Evolutionary conservation across 2,888 invertebrate genomes (phyloP).

Genomic region (Willowsia nigromaculata): DNA sequence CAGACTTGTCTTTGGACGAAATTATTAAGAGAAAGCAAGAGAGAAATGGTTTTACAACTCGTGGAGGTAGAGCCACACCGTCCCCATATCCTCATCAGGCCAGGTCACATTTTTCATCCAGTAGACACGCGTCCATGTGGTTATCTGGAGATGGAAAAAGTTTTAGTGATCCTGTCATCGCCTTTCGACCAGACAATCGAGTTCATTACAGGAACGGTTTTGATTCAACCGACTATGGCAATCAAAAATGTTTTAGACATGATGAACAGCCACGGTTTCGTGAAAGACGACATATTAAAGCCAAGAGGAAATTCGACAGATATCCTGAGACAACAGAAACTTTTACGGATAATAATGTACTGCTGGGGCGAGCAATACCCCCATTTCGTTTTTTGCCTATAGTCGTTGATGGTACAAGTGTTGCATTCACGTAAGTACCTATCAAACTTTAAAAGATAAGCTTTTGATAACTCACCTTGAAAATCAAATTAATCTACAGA

Average conservation of each 20-base stretch:
- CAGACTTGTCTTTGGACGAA: background rate
- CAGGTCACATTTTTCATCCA: background rate
- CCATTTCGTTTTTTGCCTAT: too few species aligned
- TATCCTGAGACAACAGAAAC: too few species aligned
- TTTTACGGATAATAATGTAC: too few species aligned
- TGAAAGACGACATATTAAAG: background rate
- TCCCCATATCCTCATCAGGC: background rate
- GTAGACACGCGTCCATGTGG: background rate
- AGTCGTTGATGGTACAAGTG: background rate
- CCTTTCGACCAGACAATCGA: background rate
- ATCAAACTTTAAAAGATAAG: too few species aligned
- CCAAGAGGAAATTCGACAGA: background rate
- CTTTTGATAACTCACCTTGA: too few species aligned
- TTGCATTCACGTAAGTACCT: background rate
- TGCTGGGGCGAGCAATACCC: too few species aligned
- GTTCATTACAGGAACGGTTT: background rate
- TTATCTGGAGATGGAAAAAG: background rate
- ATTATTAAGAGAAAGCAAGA: background rate
- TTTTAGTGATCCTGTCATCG: background rate
- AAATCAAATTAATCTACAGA: too few species aligned
- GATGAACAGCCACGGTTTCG: background rate
- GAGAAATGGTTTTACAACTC: background rate
- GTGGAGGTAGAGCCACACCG: too few species aligned
- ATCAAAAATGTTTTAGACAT: background rate
- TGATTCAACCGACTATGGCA: background rate